phyloP scores from a whole-genome alignment of 1,140 invertebrate genomes.

The Metaphire vulgaris region DNA sequence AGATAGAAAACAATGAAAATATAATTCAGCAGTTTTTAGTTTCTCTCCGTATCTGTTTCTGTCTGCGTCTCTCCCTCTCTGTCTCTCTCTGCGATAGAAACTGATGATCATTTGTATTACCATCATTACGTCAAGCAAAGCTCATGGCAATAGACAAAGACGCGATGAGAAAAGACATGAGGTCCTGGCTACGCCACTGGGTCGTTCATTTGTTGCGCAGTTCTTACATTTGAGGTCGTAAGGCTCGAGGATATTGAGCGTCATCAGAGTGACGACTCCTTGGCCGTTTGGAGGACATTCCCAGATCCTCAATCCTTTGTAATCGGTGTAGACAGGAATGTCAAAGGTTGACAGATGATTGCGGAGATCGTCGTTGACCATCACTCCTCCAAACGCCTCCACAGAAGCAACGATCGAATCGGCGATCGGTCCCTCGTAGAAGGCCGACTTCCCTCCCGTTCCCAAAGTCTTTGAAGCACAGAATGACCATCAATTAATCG shows the following conservation, averaged over 20 bases:
- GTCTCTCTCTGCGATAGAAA: too few relatives aligned
- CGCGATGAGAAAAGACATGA: too few relatives aligned
- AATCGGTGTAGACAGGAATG: slow-evolving; percentile 42
- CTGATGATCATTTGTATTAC: too few relatives aligned
- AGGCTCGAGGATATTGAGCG: slow-evolving; percentile 49
- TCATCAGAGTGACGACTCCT: slow-evolving; percentile 48
- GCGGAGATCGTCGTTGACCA: slow-evolving; percentile 48
- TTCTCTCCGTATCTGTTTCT: too few relatives aligned
- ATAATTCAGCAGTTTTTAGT: too few relatives aligned
- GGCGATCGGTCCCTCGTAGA: slow-evolving; percentile 50
- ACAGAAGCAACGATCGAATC: slow-evolving; percentile 46
- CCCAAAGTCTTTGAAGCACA: slow-evolving; percentile 39
- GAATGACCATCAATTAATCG: background rate
- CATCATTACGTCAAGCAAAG: too few relatives aligned
- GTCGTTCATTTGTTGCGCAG: too few relatives aligned
- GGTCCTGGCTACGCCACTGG: too few relatives aligned
- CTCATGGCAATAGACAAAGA: too few relatives aligned
- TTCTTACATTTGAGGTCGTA: slow-evolving; percentile 41
- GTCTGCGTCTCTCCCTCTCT: too few relatives aligned
- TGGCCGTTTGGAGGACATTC: slow-evolving; percentile 51
- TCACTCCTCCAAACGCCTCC: slow-evolving; percentile 42
- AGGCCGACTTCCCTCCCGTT: slow-evolving; percentile 42
- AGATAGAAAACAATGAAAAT: too few relatives aligned
- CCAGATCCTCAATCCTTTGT: slow-evolving; percentile 42
- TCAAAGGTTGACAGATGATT: slow-evolving; percentile 43